Evolutionary conservation across 2,888 invertebrate genomes (phyloP).

Genomic region (Orgyia antiqua): DNA sequence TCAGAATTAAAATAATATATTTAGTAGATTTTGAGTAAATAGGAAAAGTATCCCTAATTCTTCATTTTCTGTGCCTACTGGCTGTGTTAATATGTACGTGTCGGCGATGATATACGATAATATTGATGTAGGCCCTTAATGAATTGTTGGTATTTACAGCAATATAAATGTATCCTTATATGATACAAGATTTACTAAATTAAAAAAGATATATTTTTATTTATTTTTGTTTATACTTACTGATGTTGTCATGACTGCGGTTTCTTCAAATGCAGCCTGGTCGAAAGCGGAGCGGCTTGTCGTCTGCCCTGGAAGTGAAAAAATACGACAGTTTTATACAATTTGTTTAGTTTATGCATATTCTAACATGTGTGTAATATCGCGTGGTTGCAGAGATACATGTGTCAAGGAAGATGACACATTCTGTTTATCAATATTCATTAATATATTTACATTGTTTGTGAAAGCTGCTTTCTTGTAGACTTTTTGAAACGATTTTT

Average conservation of each 20-base stretch:
- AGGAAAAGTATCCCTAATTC: too few species aligned
- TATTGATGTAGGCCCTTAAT: too few species aligned
- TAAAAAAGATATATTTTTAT: too few species aligned
- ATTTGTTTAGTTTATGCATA: conserved; percentile 32
- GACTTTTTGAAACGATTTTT: too few species aligned
- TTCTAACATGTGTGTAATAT: conserved; percentile 34
- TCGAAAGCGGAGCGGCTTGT: conserved; percentile 27
- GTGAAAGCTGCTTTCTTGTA: conserved; percentile 1
- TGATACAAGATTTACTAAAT: too few species aligned
- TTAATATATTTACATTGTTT: neutral
- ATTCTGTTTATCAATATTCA: conserved; percentile 3
- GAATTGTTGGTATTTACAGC: too few species aligned
- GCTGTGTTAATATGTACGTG: too few species aligned
- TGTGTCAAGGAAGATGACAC: neutral
- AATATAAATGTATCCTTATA: too few species aligned
- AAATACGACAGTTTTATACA: conserved; percentile 52
- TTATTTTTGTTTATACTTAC: neutral
- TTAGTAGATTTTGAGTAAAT: too few species aligned
- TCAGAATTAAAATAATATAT: too few species aligned
- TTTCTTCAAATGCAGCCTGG: conserved; percentile 27
- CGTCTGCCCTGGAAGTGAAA: conserved; percentile 38
- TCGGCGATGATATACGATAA: too few species aligned
- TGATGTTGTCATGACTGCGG: conserved; percentile 36
- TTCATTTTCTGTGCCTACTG: too few species aligned
- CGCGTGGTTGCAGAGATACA: neutral